phyloP scores from a whole-genome alignment of 2,888 invertebrate genomes.

The Troilus luridus region DNA sequence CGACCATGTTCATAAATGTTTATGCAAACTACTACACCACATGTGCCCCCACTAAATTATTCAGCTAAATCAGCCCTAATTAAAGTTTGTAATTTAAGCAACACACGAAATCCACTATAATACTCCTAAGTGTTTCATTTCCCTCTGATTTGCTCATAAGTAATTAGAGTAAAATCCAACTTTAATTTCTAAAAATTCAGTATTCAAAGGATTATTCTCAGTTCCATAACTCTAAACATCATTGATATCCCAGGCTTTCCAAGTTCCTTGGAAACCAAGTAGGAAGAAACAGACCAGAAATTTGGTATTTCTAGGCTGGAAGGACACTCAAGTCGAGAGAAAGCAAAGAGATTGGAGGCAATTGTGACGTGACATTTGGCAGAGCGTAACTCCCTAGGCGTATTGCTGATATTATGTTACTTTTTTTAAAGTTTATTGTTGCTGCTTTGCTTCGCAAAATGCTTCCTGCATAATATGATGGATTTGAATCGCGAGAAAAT shows the following conservation, averaged over 20 bases:
- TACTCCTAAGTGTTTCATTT: no score
- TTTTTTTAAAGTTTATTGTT: background rate
- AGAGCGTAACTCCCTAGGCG: background rate
- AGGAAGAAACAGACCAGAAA: background rate
- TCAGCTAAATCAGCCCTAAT: no score
- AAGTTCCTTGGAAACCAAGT: background rate
- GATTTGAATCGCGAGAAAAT: background rate
- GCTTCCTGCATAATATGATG: background rate
- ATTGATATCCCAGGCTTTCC: background rate
- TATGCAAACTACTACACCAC: no score
- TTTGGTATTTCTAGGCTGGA: background rate
- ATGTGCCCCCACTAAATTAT: no score
- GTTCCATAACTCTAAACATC: no score
- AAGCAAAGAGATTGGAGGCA: background rate
- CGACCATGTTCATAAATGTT: no score
- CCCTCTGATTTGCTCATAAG: no score
- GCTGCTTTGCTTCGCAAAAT: background rate
- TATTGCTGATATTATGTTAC: background rate
- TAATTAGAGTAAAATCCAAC: no score
- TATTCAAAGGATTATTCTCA: no score
- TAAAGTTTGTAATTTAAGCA: no score
- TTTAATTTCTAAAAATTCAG: no score
- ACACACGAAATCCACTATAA: no score
- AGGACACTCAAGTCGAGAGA: background rate
- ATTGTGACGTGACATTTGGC: conserved; percentile 12